Evolutionary conservation across 2,888 invertebrate species (phyloP).

Genomic region (Nebria salina): DNA sequence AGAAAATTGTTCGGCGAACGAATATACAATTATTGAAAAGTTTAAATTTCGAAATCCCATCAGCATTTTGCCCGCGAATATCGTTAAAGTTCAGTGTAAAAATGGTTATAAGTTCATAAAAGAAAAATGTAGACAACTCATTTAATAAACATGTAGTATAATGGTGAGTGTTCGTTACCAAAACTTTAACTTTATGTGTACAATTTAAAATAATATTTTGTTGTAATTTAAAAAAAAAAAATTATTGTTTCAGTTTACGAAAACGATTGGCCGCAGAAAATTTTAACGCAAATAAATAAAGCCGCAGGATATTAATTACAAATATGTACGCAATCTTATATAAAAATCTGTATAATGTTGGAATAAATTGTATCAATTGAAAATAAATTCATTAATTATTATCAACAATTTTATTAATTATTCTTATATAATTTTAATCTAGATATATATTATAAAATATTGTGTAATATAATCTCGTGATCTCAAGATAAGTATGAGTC

Average conservation of each 20-base stretch:
- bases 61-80: neutral
- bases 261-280: too few species aligned
- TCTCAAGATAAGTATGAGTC: neutral
- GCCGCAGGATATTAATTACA: too few species aligned
- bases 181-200: too few species aligned
- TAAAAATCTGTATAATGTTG: too few species aligned
- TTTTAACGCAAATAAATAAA: too few species aligned
- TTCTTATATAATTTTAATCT: neutral
- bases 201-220: too few species aligned
- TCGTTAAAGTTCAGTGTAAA: neutral
- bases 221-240: too few species aligned
- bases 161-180: neutral
- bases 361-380: too few species aligned
- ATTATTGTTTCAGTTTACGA: too few species aligned
- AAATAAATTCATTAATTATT: too few species aligned
- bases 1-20: neutral
- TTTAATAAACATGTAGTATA: neutral
- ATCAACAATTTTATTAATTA: too few species aligned
- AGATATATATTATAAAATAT: neutral
- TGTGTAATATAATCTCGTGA: neutral
- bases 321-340: too few species aligned
- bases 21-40: neutral
- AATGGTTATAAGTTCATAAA: neutral
- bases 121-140: neutral
- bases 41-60: neutral